Evolutionary conservation across 2,797 vertebrate genomes (phyloP).

Genomic region (Sciurus carolinensis): DNA sequence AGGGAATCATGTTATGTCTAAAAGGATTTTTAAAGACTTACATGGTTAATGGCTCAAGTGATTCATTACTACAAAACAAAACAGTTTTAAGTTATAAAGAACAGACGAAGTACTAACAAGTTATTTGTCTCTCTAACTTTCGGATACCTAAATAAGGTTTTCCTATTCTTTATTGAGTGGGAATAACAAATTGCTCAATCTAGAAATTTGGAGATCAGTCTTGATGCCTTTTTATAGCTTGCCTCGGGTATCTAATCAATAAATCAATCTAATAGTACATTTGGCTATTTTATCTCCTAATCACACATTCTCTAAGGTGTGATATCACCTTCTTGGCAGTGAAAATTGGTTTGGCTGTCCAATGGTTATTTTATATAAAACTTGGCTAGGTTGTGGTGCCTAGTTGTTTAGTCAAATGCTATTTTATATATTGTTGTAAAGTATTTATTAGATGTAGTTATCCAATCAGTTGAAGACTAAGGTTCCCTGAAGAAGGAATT

Average conservation of each 20-base stretch:
- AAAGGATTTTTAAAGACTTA: slow-evolving; percentile 31
- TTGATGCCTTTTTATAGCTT: neutral
- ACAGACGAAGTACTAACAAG: neutral
- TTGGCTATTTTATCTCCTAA: slow-evolving; percentile 20
- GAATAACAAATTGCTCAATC: slow-evolving; percentile 8
- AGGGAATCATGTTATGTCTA: neutral
- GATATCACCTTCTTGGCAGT: neutral
- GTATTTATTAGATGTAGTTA: neutral
- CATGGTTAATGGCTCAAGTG: neutral
- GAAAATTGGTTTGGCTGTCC: neutral
- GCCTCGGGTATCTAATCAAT: neutral
- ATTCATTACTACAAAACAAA: slow-evolving; percentile 52
- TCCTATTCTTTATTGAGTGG: slow-evolving; percentile 7
- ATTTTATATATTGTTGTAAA: neutral
- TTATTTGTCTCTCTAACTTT: neutral
- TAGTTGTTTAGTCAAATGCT: slow-evolving; percentile 21
- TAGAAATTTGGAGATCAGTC: slow-evolving; percentile 60
- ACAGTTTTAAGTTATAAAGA: slow-evolving; percentile 29
- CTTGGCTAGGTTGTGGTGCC: neutral
- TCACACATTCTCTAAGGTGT: neutral
- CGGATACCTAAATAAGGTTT: neutral
- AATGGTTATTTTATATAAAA: slow-evolving; percentile 26
- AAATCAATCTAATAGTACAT: neutral
- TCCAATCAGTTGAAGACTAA: neutral
- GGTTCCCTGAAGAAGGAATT: neutral